Percentiles rank a stretch among this genome's conserved stretches.
These are phyloP conservation scores for Rhamnusium bicolor DNA, from an alignment of 2,888 invertebrate species.

Conservation along the genomic window DNA sequence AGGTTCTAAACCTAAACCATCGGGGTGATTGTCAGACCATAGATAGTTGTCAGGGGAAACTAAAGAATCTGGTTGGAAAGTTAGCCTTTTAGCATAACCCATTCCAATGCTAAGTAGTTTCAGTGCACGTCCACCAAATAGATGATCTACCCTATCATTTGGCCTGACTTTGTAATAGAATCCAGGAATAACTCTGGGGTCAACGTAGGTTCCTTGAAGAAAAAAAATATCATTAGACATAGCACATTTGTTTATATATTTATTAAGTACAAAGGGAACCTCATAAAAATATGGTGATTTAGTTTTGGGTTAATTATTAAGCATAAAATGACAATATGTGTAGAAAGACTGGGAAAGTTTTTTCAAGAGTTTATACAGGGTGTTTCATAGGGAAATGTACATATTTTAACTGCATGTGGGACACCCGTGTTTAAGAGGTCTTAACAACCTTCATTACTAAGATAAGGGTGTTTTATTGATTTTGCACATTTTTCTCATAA, in stretches of 20 bases:
- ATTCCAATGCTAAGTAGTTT: slow-evolving; percentile 79
- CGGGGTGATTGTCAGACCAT: slow-evolving; percentile 85
- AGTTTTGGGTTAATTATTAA: too few species aligned
- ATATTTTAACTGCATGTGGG: too few species aligned
- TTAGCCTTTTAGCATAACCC: slow-evolving; percentile 84
- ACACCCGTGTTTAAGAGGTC: too few species aligned
- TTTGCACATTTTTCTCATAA: too few species aligned
- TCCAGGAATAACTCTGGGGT: slow-evolving; percentile 81
- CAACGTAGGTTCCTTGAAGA: slow-evolving; percentile 77
- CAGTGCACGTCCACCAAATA: slow-evolving; percentile 79
- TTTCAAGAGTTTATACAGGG: too few species aligned
- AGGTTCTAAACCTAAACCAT: slow-evolving; percentile 81
- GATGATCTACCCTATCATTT: slow-evolving; percentile 76
- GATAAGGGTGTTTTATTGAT: too few species aligned
- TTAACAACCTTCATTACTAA: too few species aligned
- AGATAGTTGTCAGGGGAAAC: slow-evolving; percentile 79
- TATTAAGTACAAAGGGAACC: not conserved
- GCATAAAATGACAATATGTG: too few species aligned
- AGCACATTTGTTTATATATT: not conserved
- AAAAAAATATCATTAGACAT: not conserved
- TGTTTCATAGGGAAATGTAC: too few species aligned
- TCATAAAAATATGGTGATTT: too few species aligned
- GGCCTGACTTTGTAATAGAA: slow-evolving; percentile 82
- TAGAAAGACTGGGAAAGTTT: too few species aligned
- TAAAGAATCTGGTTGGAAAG: slow-evolving; percentile 79